Conservation (phyloP, 2,888 invertebrate genomes). For the Dicroscelio sp. region DNA sequence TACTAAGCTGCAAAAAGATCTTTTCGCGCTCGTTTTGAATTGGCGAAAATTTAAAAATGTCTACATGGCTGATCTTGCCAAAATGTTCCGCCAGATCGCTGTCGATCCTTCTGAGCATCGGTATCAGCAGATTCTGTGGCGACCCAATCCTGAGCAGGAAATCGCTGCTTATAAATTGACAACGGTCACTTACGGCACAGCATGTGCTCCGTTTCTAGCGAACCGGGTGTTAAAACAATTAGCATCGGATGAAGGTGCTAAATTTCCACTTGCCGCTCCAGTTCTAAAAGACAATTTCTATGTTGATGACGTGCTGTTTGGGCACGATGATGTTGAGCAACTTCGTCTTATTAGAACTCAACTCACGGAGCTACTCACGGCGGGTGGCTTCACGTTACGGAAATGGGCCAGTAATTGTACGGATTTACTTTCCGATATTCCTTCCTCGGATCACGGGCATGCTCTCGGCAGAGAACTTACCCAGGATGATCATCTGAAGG, state of each 20-base stretch:
- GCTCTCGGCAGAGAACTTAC: background rate
- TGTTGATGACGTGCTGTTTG: background rate
- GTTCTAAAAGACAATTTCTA: background rate
- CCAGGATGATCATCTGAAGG: background rate
- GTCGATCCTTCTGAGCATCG: too few relatives aligned
- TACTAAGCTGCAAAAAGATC: too few relatives aligned
- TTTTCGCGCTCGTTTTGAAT: too few relatives aligned
- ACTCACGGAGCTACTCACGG: background rate
- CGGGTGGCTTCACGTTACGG: conserved; percentile 22
- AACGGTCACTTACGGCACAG: background rate
- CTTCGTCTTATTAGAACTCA: too few relatives aligned
- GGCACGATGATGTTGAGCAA: too few relatives aligned
- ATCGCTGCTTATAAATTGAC: too few relatives aligned
- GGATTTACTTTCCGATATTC: background rate
- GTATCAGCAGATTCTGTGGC: too few relatives aligned
- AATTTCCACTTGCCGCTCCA: background rate
- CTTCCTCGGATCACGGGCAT: background rate
- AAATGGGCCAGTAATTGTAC: background rate
- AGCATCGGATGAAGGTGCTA: background rate
- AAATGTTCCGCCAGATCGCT: too few relatives aligned
- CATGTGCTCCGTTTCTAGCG: background rate
- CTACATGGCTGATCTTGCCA: too few relatives aligned
- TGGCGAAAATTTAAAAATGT: too few relatives aligned
- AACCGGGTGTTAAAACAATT: background rate
- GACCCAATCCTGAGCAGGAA: too few relatives aligned